A percentile compares a stretch with the other conserved stretches of the same genome.
phyloP scores from a whole-genome alignment of 53 echinoderm and acorn worm species.

The Luidia sarsii region DNA sequence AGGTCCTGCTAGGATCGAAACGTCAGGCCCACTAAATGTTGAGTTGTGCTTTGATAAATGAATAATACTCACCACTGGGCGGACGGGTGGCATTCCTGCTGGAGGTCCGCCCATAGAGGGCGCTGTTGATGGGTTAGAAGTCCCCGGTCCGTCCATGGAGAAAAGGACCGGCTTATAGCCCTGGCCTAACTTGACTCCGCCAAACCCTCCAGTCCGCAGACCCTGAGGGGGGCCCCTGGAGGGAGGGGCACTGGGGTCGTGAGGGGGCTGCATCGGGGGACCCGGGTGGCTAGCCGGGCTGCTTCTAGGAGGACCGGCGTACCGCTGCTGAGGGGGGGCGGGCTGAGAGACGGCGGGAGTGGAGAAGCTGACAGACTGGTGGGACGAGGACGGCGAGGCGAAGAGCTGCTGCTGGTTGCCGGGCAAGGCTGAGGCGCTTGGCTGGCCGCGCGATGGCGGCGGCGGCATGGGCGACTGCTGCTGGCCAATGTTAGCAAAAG shows the following conservation, averaged over 20 bases:
- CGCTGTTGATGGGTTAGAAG: not conserved
- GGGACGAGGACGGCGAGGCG: conserved; percentile 38
- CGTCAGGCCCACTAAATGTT: too few relatives aligned
- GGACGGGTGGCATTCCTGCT: conserved; percentile 32
- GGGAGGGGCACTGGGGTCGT: conserved; percentile 57
- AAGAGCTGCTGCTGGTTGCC: not conserved
- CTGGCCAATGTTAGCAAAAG: conserved; percentile 75
- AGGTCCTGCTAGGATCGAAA: too few relatives aligned
- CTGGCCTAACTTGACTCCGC: conserved; percentile 52
- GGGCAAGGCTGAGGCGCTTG: conserved; percentile 12
- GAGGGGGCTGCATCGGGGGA: conserved; percentile 25
- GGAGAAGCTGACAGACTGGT: conserved; percentile 32
- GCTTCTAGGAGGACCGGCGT: conserved; percentile 31
- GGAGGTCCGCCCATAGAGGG: conserved; percentile 29
- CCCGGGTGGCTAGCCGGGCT: conserved; percentile 47
- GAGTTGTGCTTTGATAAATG: too few relatives aligned
- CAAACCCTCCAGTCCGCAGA: conserved; percentile 34
- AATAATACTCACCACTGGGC: conserved; percentile 1
- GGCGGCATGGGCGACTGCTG: conserved; percentile 37
- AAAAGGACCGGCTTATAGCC: conserved; percentile 72
- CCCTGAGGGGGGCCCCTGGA: conserved; percentile 61
- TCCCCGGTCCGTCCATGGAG: conserved; percentile 47
- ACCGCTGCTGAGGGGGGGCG: conserved; percentile 23
- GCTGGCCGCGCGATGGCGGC: conserved; percentile 1
- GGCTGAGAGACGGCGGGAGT: conserved; percentile 31